Evolutionary conservation across 1,140 invertebrate species (phyloP).

Genomic region (Anthonomus grandis): DNA sequence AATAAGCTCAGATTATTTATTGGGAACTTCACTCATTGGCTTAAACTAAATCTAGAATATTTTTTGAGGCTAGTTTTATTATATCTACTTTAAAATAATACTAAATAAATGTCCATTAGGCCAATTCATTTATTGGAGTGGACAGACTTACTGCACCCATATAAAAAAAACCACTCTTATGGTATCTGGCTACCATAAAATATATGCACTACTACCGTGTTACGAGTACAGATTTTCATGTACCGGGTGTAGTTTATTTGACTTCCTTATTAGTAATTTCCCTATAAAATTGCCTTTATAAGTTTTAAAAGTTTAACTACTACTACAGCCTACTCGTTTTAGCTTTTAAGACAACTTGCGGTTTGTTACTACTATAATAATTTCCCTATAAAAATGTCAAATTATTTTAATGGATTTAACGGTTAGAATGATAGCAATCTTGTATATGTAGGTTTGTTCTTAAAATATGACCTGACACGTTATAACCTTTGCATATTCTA

Average conservation of each 20-base stretch:
- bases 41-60: background rate
- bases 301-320: slow-evolving; percentile 3
- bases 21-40: background rate
- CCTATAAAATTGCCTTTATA: slow-evolving; percentile 14
- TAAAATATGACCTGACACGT: too few relatives aligned
- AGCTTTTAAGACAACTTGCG: too few relatives aligned
- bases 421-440: too few relatives aligned
- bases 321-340: too few relatives aligned
- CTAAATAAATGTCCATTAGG: background rate
- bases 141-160: background rate
- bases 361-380: too few relatives aligned
- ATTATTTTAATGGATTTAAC: too few relatives aligned
- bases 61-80: background rate
- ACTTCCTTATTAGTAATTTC: slow-evolving; percentile 28
- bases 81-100: background rate
- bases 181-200: background rate
- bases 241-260: background rate
- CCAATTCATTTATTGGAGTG: background rate
- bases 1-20: background rate
- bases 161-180: background rate
- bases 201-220: background rate
- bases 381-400: too few relatives aligned
- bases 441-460: too few relatives aligned
- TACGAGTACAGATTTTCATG: slow-evolving; percentile 10
- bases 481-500: too few relatives aligned